Base-by-base conservation (phyloP, 2,113 vertebrate species). In the Narcine bancroftii region DNA sequence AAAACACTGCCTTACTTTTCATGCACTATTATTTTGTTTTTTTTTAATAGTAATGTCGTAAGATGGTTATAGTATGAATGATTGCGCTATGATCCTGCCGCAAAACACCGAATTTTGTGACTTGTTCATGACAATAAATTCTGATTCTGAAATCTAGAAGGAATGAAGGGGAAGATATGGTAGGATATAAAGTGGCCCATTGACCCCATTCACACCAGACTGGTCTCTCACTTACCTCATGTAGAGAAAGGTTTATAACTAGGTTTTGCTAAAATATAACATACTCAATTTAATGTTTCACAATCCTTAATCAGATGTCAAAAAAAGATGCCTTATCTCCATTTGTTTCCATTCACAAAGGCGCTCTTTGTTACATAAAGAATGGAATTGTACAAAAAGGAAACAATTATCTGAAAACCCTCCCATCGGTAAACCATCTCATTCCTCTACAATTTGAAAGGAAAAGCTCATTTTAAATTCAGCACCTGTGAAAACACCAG, bases 401-500 rank as follows among this genome's bases (percentile, higher is more conserved):
- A n/a, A 94, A 85, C 0, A 0, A 53, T 60, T 65, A 63, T 56
- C 79, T 65, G 53, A 94, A 93, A 93, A 93, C 5, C 33, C 39
- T 92, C 76, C 72, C 71, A n/a, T 77, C 39, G 50, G 47, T 15
- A 60, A 13, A 89, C 85, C 66, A 87, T 39, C 53, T 75, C 92
- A 81, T 79, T 29, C 1, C 50, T 42, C 19, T 1, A 73, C 69
- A 92, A 93, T 91, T n/a, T 92, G 85, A 50, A 26, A 87, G 92
- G 92, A 92, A 56, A 77, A 0, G 17, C 36, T 94, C 24, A 89
- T 92, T 92, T 93, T 56, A 83, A 77, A 45, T 92, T 63, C 2
- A 13, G 69, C 92, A 92, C 92, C 92, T 93, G 89, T 87, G 92
- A 93, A 94, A 95, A 93, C 39, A 93, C 1, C 1, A 9, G 10